Base-by-base conservation (phyloP, 2,797 vertebrate genomes). In the Platalea minor region DNA sequence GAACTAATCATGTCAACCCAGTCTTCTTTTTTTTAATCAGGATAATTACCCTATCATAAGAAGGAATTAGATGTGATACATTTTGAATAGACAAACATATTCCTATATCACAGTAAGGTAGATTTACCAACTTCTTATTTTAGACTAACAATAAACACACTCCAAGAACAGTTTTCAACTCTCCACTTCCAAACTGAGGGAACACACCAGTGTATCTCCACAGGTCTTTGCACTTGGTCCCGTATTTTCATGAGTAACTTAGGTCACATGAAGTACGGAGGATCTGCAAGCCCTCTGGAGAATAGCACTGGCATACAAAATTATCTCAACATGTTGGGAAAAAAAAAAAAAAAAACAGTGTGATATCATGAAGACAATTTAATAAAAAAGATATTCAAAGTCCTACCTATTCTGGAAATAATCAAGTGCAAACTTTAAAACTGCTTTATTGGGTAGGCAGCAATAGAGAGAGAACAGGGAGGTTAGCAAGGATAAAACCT, bases 241-340 rank as follows among this genome's bases (percentile, higher is more conserved):
- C 7, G 0, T 9, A 43, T 31, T 53, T 54, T 67, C 17, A 18
- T 8, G 41, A 46, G 15, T 26, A 31, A 64, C 33, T 41, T 12
- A 4, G 11, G 50, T 23, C 7, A 1, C 19, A 4, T 5, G 10
- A 35, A 69, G 24, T 0, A 1, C 4, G 11, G 57, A 31, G 26
- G 23, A 91, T 13, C 54, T 67, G 39, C 37, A 59, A 82, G 35
- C 7, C 8, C 31, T 25, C 23, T 7, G 28, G 41, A 73, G 50
- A 9, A 65, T 4, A 76, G 21, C 59, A 54, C 25, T 26, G 39
- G 29, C 43, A 50, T 5, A 39, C 9, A 35, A 51, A 88, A 54
- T 23, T 9, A 45, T 2, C 17, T 33, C 20, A 21, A 28, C 10
- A 2, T 2, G 10, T 23, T 15, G 7, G 57, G 37, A 37, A 37